Conservation (phyloP, 2,888 invertebrate species). For the Drosophila pseudotakahashii region DNA sequence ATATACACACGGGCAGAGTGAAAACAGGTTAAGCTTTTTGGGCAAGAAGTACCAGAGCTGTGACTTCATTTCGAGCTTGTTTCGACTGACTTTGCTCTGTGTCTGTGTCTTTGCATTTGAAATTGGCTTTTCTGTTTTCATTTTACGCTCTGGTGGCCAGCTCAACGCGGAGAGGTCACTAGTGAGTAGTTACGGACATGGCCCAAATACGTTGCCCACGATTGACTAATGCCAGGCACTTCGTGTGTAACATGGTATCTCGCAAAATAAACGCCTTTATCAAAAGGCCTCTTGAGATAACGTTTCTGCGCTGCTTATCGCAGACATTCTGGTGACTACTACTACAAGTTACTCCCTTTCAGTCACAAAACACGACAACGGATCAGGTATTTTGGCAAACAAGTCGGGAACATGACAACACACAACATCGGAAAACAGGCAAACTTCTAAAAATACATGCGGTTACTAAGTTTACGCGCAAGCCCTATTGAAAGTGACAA, state of each 20-base stretch:
- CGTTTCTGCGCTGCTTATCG: constrained; percentile 56
- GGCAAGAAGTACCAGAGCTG: constrained; percentile 47
- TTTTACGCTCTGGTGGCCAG: constrained; percentile 66
- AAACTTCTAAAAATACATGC: constrained; percentile 28
- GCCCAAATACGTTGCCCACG: constrained; percentile 68
- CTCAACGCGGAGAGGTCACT: constrained; percentile 60
- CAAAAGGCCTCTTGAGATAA: constrained; percentile 51
- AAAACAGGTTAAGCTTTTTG: constrained; percentile 75
- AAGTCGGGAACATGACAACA: constrained; percentile 33
- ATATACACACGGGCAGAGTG: constrained; percentile 42
- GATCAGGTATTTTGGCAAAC: constrained; percentile 49
- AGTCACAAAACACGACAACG: constrained; percentile 22
- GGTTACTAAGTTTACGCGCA: constrained; percentile 2
- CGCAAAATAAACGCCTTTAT: constrained; percentile 22
- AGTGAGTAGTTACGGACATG: constrained; percentile 61
- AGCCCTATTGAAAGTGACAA: constrained; percentile 7
- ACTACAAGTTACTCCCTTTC: constrained; percentile 5
- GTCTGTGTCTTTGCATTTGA: constrained; percentile 47
- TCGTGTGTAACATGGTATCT: constrained; percentile 21
- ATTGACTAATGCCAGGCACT: constrained; percentile 41
- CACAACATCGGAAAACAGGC: constrained; percentile 6
- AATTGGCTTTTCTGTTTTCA: constrained; percentile 56
- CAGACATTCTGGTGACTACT: constrained; percentile 26
- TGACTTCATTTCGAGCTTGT: constrained; percentile 70
- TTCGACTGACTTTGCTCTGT: constrained; percentile 34